Conservation (phyloP, 37 sponge, comb jelly and placozoan species). For the Geodia barretti region DNA sequence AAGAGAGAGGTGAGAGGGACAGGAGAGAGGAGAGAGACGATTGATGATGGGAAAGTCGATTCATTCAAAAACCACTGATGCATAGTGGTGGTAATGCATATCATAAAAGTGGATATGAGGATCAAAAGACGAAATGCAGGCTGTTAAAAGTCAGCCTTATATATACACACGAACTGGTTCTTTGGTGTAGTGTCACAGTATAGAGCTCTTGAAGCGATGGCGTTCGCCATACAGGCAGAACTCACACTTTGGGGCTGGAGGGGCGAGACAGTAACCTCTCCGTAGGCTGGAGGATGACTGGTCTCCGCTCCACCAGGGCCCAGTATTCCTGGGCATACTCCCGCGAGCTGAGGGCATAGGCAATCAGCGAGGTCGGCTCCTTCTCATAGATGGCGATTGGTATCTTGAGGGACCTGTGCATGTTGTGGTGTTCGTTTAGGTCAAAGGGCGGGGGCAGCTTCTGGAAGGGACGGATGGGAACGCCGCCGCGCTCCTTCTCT, state of each 20-base stretch:
- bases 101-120: not conserved
- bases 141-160: too few species aligned
- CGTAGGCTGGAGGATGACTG: not conserved
- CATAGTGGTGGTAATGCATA: too few species aligned
- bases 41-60: not conserved
- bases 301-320: constrained; percentile 1
- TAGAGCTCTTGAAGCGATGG: too few species aligned
- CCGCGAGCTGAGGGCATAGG: constrained; percentile 86
- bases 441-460: constrained; percentile 44
- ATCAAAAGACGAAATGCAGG: not conserved
- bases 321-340: constrained; percentile 65
- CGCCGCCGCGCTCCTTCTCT: constrained; percentile 4
- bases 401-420: constrained; percentile 29
- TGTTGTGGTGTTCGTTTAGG: constrained; percentile 37
- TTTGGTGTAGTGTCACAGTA: too few species aligned
- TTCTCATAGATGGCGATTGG: constrained; percentile 89
- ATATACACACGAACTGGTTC: too few species aligned
- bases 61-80: not conserved
- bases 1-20: constrained; percentile 1
- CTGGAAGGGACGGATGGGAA: constrained; percentile 40
- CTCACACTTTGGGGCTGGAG: constrained; percentile 26
- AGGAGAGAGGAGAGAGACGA: not conserved
- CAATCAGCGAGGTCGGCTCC: constrained; percentile 96
- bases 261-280: not conserved
- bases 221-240: not conserved